A percentile compares a stretch with the other conserved stretches of the same genome.
These are phyloP conservation scores for Loripinus fragilis DNA, from an alignment of 2,888 invertebrate genomes.

Conservation along the genomic window DNA sequence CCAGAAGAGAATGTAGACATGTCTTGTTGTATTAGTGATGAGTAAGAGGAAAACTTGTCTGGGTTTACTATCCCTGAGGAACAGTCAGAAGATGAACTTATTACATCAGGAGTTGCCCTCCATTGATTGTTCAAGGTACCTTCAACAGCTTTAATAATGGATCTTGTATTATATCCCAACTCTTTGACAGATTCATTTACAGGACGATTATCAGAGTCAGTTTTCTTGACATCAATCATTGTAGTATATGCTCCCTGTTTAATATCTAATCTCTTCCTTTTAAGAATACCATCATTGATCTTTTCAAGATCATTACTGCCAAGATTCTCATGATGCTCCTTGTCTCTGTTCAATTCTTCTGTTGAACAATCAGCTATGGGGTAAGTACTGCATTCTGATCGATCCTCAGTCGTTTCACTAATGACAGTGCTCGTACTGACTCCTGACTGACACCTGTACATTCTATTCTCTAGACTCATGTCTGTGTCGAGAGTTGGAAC, in stretches of 20 bases:
- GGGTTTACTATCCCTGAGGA: too few relatives aligned
- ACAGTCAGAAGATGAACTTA: neutral
- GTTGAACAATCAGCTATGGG: neutral
- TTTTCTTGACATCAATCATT: neutral
- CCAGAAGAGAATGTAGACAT: too few relatives aligned
- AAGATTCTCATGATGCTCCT: too few relatives aligned
- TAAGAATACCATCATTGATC: neutral
- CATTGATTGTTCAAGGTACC: neutral
- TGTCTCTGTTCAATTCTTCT: too few relatives aligned
- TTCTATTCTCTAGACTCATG: neutral
- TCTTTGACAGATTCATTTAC: neutral
- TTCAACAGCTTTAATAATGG: too few relatives aligned
- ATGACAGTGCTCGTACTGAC: neutral
- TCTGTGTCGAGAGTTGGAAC: conserved; percentile 25
- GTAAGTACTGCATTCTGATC: too few relatives aligned
- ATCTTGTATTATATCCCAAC: conserved; percentile 1
- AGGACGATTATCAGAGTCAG: neutral
- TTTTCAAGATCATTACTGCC: neutral
- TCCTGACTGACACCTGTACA: neutral
- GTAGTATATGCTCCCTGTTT: neutral
- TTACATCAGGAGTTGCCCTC: neutral
- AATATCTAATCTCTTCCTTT: neutral
- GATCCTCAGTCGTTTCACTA: neutral
- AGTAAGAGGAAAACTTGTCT: too few relatives aligned
- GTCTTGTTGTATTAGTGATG: too few relatives aligned